These are phyloP conservation scores for Chironomus striatipennis DNA, from an alignment of 1,140 invertebrate genomes.

Conservation along the genomic window DNA sequence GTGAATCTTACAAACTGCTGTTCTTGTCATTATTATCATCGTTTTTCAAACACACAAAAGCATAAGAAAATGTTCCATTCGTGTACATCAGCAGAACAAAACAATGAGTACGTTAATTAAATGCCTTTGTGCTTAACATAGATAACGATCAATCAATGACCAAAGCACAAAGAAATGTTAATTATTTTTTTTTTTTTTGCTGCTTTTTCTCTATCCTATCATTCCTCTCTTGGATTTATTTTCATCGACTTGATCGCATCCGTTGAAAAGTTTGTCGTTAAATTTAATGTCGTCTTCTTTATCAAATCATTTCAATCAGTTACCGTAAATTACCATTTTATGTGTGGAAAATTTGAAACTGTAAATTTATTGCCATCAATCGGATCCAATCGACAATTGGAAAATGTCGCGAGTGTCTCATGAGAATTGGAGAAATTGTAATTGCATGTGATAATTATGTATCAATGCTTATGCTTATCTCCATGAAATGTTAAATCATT, in stretches of 20 bases:
- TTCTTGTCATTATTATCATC: not conserved
- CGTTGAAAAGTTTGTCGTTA: too few species aligned
- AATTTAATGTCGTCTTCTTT: not conserved
- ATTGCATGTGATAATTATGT: not conserved
- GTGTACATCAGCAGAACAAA: not conserved
- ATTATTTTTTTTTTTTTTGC: not conserved
- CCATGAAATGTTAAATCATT: not conserved
- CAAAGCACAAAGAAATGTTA: not conserved
- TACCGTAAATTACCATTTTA: not conserved
- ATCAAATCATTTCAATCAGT: slow-evolving; percentile 4
- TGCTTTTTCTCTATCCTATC: too few species aligned
- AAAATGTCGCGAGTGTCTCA: not conserved
- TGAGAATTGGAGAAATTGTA: not conserved
- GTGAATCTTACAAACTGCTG: not conserved
- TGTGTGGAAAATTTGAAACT: not conserved
- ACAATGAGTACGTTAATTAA: not conserved
- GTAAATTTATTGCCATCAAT: not conserved
- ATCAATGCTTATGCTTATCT: too few species aligned
- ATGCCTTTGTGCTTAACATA: slow-evolving; percentile 2
- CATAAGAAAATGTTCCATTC: too few species aligned
- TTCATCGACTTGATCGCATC: too few species aligned
- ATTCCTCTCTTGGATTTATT: not conserved
- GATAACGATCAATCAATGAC: slow-evolving; percentile 7
- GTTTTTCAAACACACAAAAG: not conserved
- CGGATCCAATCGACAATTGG: not conserved